A percentile compares a stretch with the other conserved stretches of the same genome.
Conservation (phyloP, 2,113 vertebrate species). For the Propithecus coquereli region DNA sequence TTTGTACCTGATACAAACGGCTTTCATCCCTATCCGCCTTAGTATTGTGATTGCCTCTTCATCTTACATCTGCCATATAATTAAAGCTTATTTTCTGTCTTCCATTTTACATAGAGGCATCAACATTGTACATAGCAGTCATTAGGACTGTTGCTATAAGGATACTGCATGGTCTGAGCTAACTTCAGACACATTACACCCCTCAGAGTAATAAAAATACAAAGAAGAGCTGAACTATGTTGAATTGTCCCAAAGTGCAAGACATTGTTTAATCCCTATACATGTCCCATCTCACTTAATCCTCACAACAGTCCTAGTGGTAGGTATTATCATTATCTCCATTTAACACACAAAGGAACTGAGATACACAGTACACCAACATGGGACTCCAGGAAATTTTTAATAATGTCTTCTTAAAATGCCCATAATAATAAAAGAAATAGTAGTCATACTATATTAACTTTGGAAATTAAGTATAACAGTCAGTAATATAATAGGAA, state of each 20-base stretch:
- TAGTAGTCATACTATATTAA: background rate
- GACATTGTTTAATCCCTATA: background rate
- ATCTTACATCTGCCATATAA: background rate
- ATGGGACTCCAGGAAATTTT: background rate
- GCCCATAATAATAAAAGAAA: background rate
- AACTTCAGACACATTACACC: background rate
- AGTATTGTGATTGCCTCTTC: background rate
- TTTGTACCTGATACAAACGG: background rate
- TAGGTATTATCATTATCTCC: background rate
- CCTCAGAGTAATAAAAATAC: background rate
- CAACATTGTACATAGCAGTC: background rate
- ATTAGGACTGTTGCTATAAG: background rate
- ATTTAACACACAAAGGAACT: background rate
- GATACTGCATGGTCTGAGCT: background rate
- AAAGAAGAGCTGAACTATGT: background rate
- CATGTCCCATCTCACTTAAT: background rate
- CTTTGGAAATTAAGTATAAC: background rate
- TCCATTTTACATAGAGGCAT: background rate
- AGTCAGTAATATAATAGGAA: too few relatives aligned
- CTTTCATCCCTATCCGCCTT: background rate
- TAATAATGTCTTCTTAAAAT: background rate
- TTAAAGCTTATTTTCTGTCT: background rate
- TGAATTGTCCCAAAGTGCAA: background rate
- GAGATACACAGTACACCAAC: background rate
- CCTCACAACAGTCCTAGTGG: background rate